Base-by-base conservation (phyloP, 2,797 vertebrate species). In the Acomys russatus region DNA sequence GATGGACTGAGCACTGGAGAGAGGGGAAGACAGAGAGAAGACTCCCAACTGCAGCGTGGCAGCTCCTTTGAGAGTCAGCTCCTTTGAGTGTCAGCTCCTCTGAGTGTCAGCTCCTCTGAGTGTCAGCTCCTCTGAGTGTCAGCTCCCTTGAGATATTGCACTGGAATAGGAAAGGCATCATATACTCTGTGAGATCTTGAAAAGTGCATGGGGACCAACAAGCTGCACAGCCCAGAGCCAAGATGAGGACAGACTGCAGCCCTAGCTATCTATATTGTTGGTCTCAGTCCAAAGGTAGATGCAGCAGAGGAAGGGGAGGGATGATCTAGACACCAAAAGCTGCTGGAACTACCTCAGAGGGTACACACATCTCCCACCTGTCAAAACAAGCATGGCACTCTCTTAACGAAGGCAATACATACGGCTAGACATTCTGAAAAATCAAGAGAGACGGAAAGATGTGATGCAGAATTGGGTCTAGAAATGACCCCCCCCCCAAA, bases 401-500 rank as follows among this genome's bases (percentile, higher is more conserved):
- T 70, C 77, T 88, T 54, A 83, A 95, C 44, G n/a, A 90, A 95
- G 17, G 22, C 15, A 91, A 63, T 22, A 63, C 56, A 92, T 54
- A 86, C 33, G 22, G 28, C 17, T 25, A 90, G 9, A 76, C 9
- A 61, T 66, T 9, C 12, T 51, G 80, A 61, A 89, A 35, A 70
- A 7, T 17, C 15, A n/a, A 33, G 7, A 44, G 14, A 33, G 22
- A 7, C 9, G 90, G 30, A 49, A 88, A 94, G 94, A 25, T 68
- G 49, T 68, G 83, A 54, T 2, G 20, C 35, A 70, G 49, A 94
- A 77, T 4, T 4, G 91, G 20, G 56, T 61, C 17, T 22, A 51
- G 63, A 91, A 82, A 80, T 63, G 56, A 77, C n/a, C n/a, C n/a
- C n/a, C n/a, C n/a, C n/a, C 22, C 79, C 18, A 14, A 59, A 17